Conservation (phyloP, 2,888 invertebrate species). For the Cantharis rufa region DNA sequence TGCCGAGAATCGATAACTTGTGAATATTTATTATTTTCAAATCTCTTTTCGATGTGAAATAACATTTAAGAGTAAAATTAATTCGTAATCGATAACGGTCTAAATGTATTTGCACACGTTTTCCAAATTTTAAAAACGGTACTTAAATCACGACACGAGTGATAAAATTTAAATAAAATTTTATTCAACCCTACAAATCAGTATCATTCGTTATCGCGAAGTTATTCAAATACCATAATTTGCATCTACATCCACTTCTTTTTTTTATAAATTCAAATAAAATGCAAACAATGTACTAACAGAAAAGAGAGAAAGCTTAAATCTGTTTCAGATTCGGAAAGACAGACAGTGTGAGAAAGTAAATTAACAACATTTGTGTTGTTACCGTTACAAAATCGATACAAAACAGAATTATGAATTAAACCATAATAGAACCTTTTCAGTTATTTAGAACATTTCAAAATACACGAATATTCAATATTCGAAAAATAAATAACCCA, state of each 20-base stretch:
- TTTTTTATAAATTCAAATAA: neutral
- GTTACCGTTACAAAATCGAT: neutral
- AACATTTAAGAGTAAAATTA: neutral
- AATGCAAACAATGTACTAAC: neutral
- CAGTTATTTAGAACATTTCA: neutral
- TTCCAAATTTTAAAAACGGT: neutral
- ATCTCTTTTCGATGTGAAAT: neutral
- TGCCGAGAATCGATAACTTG: neutral
- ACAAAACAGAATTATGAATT: neutral
- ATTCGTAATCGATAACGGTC: neutral
- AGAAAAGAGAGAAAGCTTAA: neutral
- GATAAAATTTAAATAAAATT: neutral
- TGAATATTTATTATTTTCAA: neutral
- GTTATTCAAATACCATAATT: neutral
- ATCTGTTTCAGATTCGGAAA: neutral
- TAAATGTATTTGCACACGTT: neutral
- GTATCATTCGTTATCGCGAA: neutral
- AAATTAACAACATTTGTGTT: neutral
- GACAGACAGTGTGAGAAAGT: neutral
- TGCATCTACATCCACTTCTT: neutral
- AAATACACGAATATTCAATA: neutral
- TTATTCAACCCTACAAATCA: neutral
- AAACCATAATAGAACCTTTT: neutral
- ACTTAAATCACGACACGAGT: neutral
- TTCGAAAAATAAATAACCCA: neutral